These are phyloP conservation scores for Brevimyrus niger DNA, from an alignment of 2,113 vertebrate species.

Conservation along the genomic window DNA sequence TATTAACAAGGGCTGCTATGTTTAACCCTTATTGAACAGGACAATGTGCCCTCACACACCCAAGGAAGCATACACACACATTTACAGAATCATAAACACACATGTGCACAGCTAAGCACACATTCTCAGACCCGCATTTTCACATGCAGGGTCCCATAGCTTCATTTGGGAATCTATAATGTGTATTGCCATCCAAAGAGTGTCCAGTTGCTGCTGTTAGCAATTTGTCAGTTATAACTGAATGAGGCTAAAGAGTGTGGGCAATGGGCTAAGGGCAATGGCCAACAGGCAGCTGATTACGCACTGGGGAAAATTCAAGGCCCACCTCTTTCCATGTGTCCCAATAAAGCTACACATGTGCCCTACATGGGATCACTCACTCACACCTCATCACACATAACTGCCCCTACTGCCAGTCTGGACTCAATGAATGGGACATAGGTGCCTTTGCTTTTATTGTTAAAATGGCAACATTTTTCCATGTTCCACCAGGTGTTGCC, in stretches of 20 bases:
- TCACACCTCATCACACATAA: background rate
- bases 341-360: background rate
- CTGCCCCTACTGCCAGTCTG: background rate
- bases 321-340: background rate
- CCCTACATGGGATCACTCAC: background rate
- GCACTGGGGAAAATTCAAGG: background rate
- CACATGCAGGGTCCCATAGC: background rate
- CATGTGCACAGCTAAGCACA: background rate
- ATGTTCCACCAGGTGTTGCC: background rate
- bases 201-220: background rate
- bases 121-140: background rate
- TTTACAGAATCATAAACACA: constrained; percentile 1
- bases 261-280: background rate
- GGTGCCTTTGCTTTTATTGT: background rate
- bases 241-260: background rate
- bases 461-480: background rate
- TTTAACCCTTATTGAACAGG: background rate
- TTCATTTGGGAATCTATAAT: background rate
- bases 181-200: background rate
- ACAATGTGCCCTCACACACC: background rate
- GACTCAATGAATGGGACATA: background rate
- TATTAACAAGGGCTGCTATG: background rate
- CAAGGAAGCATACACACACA: background rate
- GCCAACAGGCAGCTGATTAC: background rate
- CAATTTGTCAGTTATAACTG: background rate